Evolutionary conservation across 2,888 invertebrate genomes (phyloP), one percentile per base, ranked within the genome.

Genomic region (Himalopsyche japonica): DNA sequence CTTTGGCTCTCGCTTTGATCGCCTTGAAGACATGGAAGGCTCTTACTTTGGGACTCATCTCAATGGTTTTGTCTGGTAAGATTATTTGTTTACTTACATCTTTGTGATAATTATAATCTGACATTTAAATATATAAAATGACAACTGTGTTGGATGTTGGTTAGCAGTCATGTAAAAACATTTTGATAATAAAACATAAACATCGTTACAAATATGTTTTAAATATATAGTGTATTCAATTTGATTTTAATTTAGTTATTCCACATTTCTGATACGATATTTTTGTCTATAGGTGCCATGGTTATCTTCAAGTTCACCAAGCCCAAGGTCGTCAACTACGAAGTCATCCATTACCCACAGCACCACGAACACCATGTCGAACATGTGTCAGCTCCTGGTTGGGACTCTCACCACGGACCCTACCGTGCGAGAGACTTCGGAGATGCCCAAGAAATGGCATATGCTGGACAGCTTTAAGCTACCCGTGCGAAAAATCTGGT

Each of bases 11-110:
- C 84, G 96, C 96, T 48, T 91, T 97, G 84, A 97, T 97, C 88
- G 97, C 97, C 0, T 92, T 97, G 83, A 97, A 97, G 90, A 97
- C 97, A 20, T 97, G 97, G 97, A 97, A 97, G 90, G 97, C 97
- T 70, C 92, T 97, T 88, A 97, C 97, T 10, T 93, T 97, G 87
- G 97, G 97, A 86, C 94, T 97, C 5, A 93, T 97, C 85, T 97
- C 97, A 3, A 91, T 97, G 89, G 97, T 97, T 32, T 92, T 97
- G 77, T 96, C 97, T 87, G 97, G 96, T 92, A 85, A 82, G 70
- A 4, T 43, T 15, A 15, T 15, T 43, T 43, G 12, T 43, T 37
- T 15, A 43, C 43, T 43, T 2, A 15, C 3, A 12, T 12, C 12
- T 43, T 37, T 37, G 10, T 4, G 37, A 1, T 43, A 5, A 43